Evolutionary conservation across 1,140 invertebrate species (phyloP), one percentile per base, ranked within the genome.

Genomic region (Bilobella aurantiaca): DNA sequence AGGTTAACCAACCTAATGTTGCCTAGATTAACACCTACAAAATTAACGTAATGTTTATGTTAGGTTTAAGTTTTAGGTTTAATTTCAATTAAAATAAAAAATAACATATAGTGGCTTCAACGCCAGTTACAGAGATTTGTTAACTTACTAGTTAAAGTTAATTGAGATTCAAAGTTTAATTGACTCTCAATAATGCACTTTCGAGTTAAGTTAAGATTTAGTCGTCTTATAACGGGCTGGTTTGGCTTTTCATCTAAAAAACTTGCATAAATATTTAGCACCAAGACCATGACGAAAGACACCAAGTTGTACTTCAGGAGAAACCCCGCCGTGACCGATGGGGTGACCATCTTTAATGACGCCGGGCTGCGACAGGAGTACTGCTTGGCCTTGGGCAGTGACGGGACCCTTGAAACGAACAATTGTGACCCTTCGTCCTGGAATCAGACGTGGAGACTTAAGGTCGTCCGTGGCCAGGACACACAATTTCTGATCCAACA

Each of bases 361-460:
- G 56, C 58, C 2, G 61, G 64, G 12, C 28, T 34, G 23, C 34
- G 42, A 5, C 59, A 69, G 3, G 28, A 16, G 2, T 65, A 49
- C 46, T 69, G 67, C 53, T 30, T 68, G 14, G 30, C 66, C 28
- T 62, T 58, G 23, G 31, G 49, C 12, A 47, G 49, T n/a, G 42
- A 63, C 27, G 57, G 63, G 8, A 18, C 56, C 18, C 18, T 71
- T 1, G 18, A 64, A 1, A 69, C 37, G 37, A 23, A 46, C 12
- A 16, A 34, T 8, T 71, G 70, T 30, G 58, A 34, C 1, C 1
- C 46, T 1, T 31, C 46, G 8, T 64, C 28, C 61, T 69, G 68
- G 29, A 67, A 69, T 21, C 67, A 71, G 34, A 62, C 23, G 14
- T 71, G 66, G 66, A 66, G 31, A n/a, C 16, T 71, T 2, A 71